Evolutionary conservation across 2,113 vertebrate genomes (phyloP).

Genomic region (Ifrita kowaldi): DNA sequence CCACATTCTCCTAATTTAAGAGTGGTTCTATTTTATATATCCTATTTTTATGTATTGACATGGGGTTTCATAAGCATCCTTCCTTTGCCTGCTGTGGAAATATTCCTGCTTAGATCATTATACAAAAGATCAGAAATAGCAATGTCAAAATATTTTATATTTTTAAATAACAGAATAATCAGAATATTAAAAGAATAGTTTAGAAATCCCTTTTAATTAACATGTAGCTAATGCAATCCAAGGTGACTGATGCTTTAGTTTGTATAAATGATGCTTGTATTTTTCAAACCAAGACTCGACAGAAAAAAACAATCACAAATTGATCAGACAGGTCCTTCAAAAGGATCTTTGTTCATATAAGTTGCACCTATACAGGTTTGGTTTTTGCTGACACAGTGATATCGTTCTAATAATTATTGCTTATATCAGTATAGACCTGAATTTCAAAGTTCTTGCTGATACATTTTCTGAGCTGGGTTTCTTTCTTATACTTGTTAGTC

Average conservation of each 20-base stretch:
- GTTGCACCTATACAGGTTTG: not conserved
- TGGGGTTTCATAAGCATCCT: not conserved
- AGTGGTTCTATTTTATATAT: not conserved
- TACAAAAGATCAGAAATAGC: not conserved
- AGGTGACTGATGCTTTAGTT: not conserved
- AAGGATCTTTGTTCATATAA: not conserved
- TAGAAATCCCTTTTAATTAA: not conserved
- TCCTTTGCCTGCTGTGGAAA: not conserved
- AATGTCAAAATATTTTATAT: not conserved
- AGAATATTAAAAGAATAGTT: not conserved
- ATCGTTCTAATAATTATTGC: not conserved
- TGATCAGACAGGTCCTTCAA: not conserved
- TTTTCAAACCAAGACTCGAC: not conserved
- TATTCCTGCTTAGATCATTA: not conserved
- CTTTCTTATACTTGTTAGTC: not conserved
- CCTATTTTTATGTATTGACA: not conserved
- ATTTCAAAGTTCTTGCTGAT: not conserved
- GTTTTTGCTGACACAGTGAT: not conserved
- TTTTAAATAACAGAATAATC: not conserved
- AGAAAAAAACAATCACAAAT: not conserved
- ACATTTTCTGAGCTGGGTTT: not conserved
- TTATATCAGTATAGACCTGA: not conserved
- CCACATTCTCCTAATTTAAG: not conserved
- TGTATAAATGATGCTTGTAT: not conserved
- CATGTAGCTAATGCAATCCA: not conserved